These are phyloP conservation scores for Manis crassicaudata DNA, from an alignment of 2,797 vertebrate genomes.

Conservation along the genomic window DNA sequence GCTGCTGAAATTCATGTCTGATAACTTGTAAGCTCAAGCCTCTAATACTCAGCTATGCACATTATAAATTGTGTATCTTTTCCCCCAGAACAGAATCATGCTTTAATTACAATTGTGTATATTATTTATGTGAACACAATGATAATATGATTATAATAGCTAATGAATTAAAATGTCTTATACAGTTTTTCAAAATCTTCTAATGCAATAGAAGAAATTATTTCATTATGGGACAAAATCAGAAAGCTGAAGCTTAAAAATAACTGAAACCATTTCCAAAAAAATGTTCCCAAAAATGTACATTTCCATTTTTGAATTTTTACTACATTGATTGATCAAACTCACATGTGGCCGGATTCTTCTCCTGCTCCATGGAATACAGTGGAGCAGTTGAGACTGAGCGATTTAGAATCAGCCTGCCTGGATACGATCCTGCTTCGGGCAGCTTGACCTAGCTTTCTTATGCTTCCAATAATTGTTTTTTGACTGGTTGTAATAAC, in stretches of 20 bases:
- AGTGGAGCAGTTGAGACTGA: background rate
- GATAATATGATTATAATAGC: background rate
- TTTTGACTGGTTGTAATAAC: background rate
- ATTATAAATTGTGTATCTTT: background rate
- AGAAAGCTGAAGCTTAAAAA: slow-evolving; percentile 32
- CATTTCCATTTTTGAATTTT: background rate
- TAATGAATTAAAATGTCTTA: background rate
- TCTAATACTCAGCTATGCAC: background rate
- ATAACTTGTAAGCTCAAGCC: background rate
- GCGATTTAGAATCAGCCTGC: background rate
- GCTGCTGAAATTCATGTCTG: background rate
- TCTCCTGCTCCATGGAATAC: background rate
- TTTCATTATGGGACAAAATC: background rate
- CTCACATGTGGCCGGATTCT: background rate
- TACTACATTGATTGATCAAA: background rate
- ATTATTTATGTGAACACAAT: background rate
- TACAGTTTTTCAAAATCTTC: background rate
- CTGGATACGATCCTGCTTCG: background rate
- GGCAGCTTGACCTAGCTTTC: background rate
- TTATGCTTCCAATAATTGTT: background rate
- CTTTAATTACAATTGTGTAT: background rate
- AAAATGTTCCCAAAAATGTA: background rate
- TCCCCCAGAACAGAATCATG: background rate
- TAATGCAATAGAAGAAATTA: background rate
- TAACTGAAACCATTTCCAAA: background rate